phyloP scores from a whole-genome alignment of 2,113 vertebrate species.

The Anguilla rostrata region DNA sequence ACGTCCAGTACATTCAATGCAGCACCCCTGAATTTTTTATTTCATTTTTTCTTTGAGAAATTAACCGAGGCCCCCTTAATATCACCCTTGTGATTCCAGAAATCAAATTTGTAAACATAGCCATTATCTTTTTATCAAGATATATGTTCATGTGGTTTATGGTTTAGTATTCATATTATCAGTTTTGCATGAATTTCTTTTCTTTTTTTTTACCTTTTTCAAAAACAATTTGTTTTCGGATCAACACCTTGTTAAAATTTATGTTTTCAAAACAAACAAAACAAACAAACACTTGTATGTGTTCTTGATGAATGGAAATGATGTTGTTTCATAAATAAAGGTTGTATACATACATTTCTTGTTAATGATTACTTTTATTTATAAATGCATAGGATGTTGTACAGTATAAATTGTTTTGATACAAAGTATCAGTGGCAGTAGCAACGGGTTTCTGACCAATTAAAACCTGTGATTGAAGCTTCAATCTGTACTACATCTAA shows the following conservation, averaged over 20 bases:
- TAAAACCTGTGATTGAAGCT: too few species aligned
- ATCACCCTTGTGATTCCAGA: too few species aligned
- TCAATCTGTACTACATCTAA: not conserved
- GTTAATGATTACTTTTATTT: not conserved
- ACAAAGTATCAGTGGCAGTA: not conserved
- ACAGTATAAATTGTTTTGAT: conserved; percentile 14
- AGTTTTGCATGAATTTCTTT: not conserved
- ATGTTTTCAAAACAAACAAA: not conserved
- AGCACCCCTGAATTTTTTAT: too few species aligned
- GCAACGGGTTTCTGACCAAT: not conserved
- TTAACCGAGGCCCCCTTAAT: too few species aligned
- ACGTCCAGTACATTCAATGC: too few species aligned
- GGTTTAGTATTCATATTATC: not conserved
- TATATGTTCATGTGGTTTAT: not conserved
- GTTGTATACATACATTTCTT: conserved; percentile 45
- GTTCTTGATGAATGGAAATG: conserved; percentile 35
- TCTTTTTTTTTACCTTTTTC: not conserved
- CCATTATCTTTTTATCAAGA: too few species aligned
- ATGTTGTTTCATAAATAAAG: conserved; percentile 65
- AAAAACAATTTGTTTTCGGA: not conserved
- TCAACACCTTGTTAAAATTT: not conserved
- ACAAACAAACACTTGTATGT: conserved; percentile 50
- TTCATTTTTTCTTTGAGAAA: too few species aligned
- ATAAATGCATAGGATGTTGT: too few species aligned
- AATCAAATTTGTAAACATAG: too few species aligned